A percentile compares a stretch with the other conserved stretches of the same genome.
Evolutionary conservation across 2,797 vertebrate species (phyloP).

Genomic region (Adrianichthys oophorus): DNA sequence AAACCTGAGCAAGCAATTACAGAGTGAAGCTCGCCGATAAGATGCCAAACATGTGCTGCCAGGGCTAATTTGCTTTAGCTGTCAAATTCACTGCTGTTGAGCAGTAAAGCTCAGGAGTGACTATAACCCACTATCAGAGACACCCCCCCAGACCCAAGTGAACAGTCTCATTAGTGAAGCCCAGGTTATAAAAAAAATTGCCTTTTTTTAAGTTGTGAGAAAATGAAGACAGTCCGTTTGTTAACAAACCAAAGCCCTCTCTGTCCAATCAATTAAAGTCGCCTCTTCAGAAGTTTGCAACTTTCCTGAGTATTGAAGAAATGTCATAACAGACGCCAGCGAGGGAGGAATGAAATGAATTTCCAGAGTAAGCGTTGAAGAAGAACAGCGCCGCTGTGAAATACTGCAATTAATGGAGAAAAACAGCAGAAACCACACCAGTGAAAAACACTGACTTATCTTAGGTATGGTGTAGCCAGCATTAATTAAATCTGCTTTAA

Average conservation of each 20-base stretch:
- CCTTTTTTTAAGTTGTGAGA: slow-evolving; percentile 5
- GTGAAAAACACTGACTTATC: neutral
- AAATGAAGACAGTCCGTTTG: slow-evolving; percentile 2
- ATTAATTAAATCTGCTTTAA: slow-evolving; percentile 17
- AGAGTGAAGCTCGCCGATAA: slow-evolving; percentile 65
- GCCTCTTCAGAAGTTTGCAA: slow-evolving; percentile 27
- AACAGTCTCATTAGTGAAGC: slow-evolving; percentile 41
- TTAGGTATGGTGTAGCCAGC: neutral
- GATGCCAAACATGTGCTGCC: slow-evolving; percentile 67
- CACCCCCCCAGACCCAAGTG: slow-evolving; percentile 31
- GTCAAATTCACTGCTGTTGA: slow-evolving; percentile 60
- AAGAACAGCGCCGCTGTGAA: slow-evolving; percentile 3
- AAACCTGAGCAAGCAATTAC: slow-evolving; percentile 68
- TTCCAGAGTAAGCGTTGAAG: slow-evolving; percentile 7
- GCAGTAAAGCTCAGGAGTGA: slow-evolving; percentile 39
- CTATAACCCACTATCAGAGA: slow-evolving; percentile 30
- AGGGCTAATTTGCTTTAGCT: slow-evolving; percentile 70
- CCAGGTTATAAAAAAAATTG: slow-evolving; percentile 18
- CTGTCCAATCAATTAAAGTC: slow-evolving; percentile 27
- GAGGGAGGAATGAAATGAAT: neutral
- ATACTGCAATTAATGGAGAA: slow-evolving; percentile 17
- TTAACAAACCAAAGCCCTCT: neutral
- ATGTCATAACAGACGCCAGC: slow-evolving; percentile 22
- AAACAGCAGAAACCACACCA: slow-evolving; percentile 1
- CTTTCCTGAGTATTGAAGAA: slow-evolving; percentile 44